A percentile compares a stretch with the other conserved stretches of the same genome.
phyloP scores from a whole-genome alignment of 2,113 vertebrate species.

The Phaethon lepturus region DNA sequence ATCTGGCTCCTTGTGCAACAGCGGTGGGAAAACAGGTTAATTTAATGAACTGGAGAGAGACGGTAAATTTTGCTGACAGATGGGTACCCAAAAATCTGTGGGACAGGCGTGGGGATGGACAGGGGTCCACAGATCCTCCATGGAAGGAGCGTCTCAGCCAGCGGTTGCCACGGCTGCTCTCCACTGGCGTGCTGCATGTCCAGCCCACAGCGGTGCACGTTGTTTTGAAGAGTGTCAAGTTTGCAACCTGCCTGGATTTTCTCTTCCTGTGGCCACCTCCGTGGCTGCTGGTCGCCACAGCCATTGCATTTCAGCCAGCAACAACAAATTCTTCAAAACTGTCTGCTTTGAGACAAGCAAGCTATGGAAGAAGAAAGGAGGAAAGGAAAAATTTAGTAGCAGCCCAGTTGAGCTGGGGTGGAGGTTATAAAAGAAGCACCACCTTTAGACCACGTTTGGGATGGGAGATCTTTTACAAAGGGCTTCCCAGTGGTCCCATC shows the following conservation, averaged over 20 bases:
- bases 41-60: background rate
- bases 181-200: background rate
- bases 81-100: background rate
- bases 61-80: background rate
- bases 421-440: background rate
- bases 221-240: background rate
- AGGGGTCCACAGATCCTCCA: fast-evolving
- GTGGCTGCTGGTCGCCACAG: background rate
- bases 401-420: background rate
- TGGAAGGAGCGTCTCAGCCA: background rate
- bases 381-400: background rate
- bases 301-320: background rate
- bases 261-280: background rate
- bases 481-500: background rate
- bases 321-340: background rate
- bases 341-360: background rate
- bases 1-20: background rate
- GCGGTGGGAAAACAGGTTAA: background rate
- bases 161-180: fast-evolving
- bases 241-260: background rate
- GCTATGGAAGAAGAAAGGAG: background rate
- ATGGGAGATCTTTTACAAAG: background rate
- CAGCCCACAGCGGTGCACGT: fast-evolving
- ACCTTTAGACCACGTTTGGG: background rate
- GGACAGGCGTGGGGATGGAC: background rate